Evolutionary conservation across 2,113 vertebrate species (phyloP).

Genomic region (Rhizomys pruinosus): DNA sequence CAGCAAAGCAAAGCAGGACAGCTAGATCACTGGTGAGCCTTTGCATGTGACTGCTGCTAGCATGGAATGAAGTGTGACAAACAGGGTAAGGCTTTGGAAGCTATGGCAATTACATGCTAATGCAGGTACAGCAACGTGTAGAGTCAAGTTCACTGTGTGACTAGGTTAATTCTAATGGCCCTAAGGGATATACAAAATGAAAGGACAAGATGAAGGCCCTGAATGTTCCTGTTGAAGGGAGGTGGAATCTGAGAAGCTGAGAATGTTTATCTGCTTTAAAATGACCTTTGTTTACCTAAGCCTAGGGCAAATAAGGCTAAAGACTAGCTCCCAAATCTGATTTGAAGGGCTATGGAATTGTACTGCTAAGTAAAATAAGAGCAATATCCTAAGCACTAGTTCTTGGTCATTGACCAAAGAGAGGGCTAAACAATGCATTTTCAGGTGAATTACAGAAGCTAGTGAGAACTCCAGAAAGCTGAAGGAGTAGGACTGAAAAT

Average conservation of each 20-base stretch:
- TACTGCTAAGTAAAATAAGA: background rate
- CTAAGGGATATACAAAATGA: background rate
- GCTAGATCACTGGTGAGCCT: background rate
- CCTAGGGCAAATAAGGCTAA: constrained; percentile 25
- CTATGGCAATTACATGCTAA: background rate
- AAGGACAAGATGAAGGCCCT: background rate
- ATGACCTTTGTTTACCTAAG: background rate
- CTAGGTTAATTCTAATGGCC: background rate
- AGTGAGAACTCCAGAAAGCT: background rate
- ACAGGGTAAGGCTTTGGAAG: background rate
- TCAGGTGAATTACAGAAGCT: background rate
- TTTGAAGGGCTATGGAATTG: background rate
- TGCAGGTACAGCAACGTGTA: background rate
- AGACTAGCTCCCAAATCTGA: background rate
- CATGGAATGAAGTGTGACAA: background rate
- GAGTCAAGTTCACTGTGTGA: background rate
- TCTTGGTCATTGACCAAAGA: background rate
- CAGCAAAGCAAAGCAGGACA: no score
- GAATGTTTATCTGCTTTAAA: constrained; percentile 39
- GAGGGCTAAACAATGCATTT: background rate
- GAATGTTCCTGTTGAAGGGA: background rate
- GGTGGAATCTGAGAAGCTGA: background rate
- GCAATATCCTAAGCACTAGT: background rate
- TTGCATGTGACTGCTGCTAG: background rate
- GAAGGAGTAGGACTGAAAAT: background rate